These are phyloP conservation scores for Callaeas wilsoni DNA, from an alignment of 2,113 vertebrate genomes.

Conservation along the genomic window DNA sequence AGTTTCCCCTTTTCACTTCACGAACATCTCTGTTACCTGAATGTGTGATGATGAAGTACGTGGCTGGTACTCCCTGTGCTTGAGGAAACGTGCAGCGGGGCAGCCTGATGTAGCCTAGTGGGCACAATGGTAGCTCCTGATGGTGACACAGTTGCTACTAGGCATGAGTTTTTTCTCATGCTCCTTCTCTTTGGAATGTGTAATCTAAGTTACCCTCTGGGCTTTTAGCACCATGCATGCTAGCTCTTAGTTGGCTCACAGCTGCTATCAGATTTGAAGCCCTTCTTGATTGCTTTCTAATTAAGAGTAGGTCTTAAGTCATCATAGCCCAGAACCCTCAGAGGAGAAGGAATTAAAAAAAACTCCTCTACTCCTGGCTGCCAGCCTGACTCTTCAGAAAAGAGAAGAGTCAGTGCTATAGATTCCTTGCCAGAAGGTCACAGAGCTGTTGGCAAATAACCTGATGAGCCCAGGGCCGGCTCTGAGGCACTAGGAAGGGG, in stretches of 20 bases:
- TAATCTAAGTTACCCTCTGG: background rate
- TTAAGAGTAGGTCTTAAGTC: slow-evolving; percentile 4
- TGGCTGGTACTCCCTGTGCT: background rate
- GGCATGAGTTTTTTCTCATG: background rate
- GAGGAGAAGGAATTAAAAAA: background rate
- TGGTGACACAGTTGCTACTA: background rate
- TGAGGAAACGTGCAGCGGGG: background rate
- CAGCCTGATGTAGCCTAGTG: background rate
- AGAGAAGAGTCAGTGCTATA: background rate
- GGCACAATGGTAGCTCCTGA: background rate
- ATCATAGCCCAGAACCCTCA: background rate
- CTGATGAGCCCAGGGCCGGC: background rate
- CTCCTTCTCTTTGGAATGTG: background rate
- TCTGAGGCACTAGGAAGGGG: background rate
- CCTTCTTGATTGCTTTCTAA: slow-evolving; percentile 12
- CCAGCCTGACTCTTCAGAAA: background rate
- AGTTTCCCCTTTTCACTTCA: background rate
- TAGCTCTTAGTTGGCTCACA: background rate
- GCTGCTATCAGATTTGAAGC: background rate
- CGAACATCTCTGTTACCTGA: background rate
- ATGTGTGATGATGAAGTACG: background rate
- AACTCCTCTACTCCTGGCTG: background rate
- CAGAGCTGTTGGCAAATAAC: background rate
- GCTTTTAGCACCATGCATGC: background rate
- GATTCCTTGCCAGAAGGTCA: background rate